These are phyloP conservation scores for Drosophila yakuba DNA, from an alignment of 1,140 invertebrate species.

Conservation along the genomic window DNA sequence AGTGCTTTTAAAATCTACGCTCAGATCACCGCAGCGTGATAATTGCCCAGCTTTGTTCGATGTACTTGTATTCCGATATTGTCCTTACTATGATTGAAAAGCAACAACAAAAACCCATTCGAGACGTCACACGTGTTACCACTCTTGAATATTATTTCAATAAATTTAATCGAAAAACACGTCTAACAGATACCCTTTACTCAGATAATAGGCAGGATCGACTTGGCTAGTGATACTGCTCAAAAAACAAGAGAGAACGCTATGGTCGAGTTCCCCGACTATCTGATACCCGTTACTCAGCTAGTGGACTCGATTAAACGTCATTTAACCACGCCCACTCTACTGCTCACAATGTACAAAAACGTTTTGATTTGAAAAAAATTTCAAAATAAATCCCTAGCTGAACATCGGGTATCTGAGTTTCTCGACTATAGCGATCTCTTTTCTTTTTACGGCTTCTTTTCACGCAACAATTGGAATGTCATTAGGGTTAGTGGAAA, in stretches of 20 bases:
- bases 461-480: conserved; percentile 78
- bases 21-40: conserved; percentile 48
- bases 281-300: no score
- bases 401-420: no score
- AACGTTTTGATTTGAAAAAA: no score
- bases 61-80: conserved; percentile 57
- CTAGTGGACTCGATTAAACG: no score
- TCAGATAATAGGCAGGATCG: no score
- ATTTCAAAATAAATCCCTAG: no score
- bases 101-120: conserved; percentile 50
- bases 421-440: conserved; percentile 17
- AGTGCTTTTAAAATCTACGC: conserved; percentile 30
- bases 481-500: conserved; percentile 74
- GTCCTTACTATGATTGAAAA: conserved; percentile 58
- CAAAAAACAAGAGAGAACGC: no score
- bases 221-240: no score
- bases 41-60: conserved; percentile 57
- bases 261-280: no score
- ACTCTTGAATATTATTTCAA: conserved; percentile 57
- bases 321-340: no score
- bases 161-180: conserved; percentile 49
- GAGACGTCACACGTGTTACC: conserved; percentile 56
- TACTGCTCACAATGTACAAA: no score
- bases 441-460: conserved; percentile 70
- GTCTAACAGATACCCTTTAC: no score